Evolutionary conservation across 2,113 vertebrate genomes (phyloP).

Genomic region (Anoura caudifer): DNA sequence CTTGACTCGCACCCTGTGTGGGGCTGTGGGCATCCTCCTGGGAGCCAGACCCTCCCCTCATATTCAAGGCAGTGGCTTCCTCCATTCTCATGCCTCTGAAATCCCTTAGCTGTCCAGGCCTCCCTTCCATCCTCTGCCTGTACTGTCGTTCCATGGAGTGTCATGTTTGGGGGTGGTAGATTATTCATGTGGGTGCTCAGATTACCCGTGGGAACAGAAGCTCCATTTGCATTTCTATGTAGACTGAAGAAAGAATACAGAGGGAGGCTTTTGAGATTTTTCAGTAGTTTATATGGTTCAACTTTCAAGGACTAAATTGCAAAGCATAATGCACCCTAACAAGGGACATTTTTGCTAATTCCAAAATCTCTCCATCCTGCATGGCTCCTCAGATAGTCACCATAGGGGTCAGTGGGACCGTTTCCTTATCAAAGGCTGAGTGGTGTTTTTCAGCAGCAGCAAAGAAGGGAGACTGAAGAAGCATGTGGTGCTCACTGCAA

Average conservation of each 20-base stretch:
- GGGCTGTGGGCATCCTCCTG: neutral
- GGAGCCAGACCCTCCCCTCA: neutral
- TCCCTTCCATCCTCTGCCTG: neutral
- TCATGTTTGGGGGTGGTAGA: neutral
- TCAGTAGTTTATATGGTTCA: neutral
- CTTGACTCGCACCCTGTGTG: neutral
- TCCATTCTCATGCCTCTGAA: neutral
- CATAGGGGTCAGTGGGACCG: neutral
- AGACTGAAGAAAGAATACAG: neutral
- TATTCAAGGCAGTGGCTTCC: neutral
- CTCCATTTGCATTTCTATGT: neutral
- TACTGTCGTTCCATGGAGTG: neutral
- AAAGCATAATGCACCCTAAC: neutral
- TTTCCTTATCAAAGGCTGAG: neutral
- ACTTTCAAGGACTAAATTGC: neutral
- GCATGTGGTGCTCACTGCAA: neutral
- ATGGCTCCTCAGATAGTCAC: neutral
- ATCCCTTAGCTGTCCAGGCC: neutral
- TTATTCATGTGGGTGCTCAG: conserved; percentile 13
- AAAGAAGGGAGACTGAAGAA: neutral
- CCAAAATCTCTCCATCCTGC: neutral
- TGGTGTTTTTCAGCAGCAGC: neutral
- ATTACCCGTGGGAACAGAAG: neutral
- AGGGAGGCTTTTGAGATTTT: neutral
- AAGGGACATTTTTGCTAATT: neutral